A percentile compares a stretch with the other conserved stretches of the same genome.
These are phyloP conservation scores for Scotopteryx bipunctaria DNA, from an alignment of 2,888 invertebrate species.

Conservation along the genomic window DNA sequence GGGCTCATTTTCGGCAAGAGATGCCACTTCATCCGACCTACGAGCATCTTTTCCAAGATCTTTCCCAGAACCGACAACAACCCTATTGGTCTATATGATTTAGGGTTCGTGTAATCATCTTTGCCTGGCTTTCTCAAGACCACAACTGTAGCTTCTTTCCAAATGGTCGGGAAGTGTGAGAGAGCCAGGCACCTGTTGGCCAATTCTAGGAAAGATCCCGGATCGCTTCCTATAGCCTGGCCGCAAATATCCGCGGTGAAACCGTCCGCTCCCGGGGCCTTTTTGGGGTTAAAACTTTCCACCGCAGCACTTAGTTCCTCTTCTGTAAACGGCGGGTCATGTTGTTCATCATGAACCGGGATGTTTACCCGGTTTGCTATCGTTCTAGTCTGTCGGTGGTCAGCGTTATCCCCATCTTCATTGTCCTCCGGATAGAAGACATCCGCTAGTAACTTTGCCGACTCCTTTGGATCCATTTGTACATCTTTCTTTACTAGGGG, in stretches of 20 bases:
- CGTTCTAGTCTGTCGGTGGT: constrained; percentile 13
- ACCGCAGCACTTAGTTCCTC: constrained; percentile 15
- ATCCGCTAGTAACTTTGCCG: constrained; percentile 7
- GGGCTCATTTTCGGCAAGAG: not conserved
- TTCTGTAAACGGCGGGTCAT: constrained; percentile 33
- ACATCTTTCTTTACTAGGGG: not conserved
- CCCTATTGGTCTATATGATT: constrained; percentile 37
- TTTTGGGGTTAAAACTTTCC: constrained; percentile 29
- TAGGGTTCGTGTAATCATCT: constrained; percentile 20
- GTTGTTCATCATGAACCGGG: not conserved
- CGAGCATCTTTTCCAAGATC: constrained; percentile 10
- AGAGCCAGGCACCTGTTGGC: constrained; percentile 32
- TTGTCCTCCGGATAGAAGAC: constrained; percentile 25
- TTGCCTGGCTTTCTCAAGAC: constrained; percentile 4
- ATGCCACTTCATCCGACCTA: constrained; percentile 2
- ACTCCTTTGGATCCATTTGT: not conserved
- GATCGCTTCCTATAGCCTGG: constrained; percentile 26
- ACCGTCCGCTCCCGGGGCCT: constrained; percentile 28
- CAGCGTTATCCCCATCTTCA: not conserved
- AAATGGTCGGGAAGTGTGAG: constrained; percentile 25
- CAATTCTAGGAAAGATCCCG: constrained; percentile 6
- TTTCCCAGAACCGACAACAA: constrained; percentile 34
- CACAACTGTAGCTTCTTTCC: constrained; percentile 18
- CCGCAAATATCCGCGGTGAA: constrained; percentile 18
- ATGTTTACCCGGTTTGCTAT: constrained; percentile 11